These are phyloP conservation scores for Aphrophora alni DNA, from an alignment of 2,888 invertebrate species.

Conservation along the genomic window DNA sequence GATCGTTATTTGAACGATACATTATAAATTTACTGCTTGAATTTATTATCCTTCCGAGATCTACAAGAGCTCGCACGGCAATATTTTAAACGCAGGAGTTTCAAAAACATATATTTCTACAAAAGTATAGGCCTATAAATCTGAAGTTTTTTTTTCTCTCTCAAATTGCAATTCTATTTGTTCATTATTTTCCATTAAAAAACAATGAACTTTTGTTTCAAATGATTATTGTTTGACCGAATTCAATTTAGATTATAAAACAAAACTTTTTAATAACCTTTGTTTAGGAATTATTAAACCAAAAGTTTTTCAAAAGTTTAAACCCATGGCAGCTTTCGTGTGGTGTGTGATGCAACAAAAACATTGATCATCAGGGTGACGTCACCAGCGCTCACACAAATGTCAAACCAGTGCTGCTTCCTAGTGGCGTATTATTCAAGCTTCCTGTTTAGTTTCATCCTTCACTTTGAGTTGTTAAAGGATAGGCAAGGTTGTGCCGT, in stretches of 20 bases:
- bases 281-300: not conserved
- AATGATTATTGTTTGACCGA: not conserved
- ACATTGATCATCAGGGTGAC: not conserved
- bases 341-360: slow-evolving; percentile 5
- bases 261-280: not conserved
- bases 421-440: not conserved
- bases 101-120: too few species aligned
- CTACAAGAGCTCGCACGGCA: too few species aligned
- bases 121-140: too few species aligned
- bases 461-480: not conserved
- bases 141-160: too few species aligned
- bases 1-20: too few species aligned
- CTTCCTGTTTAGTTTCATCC: not conserved
- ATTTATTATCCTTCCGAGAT: too few species aligned
- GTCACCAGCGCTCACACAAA: slow-evolving; percentile 1
- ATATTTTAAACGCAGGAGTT: too few species aligned
- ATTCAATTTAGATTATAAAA: not conserved
- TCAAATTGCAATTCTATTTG: too few species aligned
- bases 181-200: too few species aligned
- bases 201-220: too few species aligned
- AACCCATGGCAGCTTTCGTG: not conserved
- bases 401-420: not conserved
- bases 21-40: too few species aligned
- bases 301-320: not conserved
- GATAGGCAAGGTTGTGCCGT: not conserved